These are phyloP conservation scores for Synaphobranchus kaupii DNA, from an alignment of 2,797 vertebrate genomes.

Conservation along the genomic window DNA sequence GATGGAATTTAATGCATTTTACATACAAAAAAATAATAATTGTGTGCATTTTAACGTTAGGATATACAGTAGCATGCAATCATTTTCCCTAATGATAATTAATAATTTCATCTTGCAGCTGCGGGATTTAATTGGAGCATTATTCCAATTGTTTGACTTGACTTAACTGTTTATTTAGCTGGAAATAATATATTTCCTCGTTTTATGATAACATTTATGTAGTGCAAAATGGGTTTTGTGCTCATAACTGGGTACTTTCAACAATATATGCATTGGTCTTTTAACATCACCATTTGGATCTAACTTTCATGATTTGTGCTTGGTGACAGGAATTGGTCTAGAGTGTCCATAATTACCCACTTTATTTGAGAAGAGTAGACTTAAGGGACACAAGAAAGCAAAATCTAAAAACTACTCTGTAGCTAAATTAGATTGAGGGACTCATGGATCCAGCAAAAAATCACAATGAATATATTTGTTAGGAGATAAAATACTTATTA, in stretches of 20 bases:
- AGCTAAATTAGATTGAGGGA: not conserved
- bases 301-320: not conserved
- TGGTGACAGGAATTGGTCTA: not conserved
- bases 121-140: not conserved
- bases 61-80: not conserved
- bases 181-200: not conserved
- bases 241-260: not conserved
- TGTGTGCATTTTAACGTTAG: not conserved
- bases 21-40: not conserved
- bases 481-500: not conserved
- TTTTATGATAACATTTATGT: not conserved
- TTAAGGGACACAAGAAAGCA: not conserved
- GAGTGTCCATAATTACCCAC: not conserved
- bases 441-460: not conserved
- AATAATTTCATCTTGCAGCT: not conserved
- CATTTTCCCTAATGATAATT: not conserved
- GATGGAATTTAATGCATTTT: not conserved
- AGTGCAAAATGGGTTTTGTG: constrained; percentile 6
- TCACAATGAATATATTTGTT: not conserved
- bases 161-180: not conserved
- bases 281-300: not conserved
- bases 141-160: not conserved
- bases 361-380: not conserved
- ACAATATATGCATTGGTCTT: not conserved
- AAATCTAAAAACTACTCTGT: not conserved